A percentile compares a stretch with the other conserved stretches of the same genome.
phyloP scores from a whole-genome alignment of 2,797 vertebrate genomes.

The Sebastes steindachneri region DNA sequence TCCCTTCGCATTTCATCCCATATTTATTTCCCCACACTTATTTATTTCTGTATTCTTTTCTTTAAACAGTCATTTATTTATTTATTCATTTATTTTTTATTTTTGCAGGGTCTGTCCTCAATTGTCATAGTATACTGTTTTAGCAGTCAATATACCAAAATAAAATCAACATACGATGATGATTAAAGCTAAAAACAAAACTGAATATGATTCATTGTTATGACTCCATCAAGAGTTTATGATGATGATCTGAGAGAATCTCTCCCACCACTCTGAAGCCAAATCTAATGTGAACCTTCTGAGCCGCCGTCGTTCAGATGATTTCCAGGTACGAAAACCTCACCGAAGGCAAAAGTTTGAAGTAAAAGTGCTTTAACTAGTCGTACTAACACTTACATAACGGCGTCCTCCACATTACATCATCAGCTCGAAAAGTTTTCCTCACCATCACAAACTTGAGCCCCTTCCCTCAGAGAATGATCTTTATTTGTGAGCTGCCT shows the following conservation, averaged over 20 bases:
- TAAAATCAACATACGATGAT: no score
- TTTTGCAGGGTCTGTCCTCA: no score
- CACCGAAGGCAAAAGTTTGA: not conserved
- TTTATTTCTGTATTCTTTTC: no score
- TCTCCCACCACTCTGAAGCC: not conserved
- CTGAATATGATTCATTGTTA: no score
- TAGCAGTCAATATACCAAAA: no score
- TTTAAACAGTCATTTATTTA: no score
- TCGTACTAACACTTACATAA: not conserved
- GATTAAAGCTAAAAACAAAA: no score
- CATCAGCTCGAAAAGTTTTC: slow-evolving; percentile 1
- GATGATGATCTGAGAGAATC: not conserved
- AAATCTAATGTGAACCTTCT: not conserved
- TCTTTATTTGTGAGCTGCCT: slow-evolving; percentile 21
- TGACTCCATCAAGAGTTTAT: no score
- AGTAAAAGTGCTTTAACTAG: not conserved
- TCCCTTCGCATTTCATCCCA: no score
- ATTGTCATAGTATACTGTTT: no score
- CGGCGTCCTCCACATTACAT: not conserved
- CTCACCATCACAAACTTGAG: not conserved
- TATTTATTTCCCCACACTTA: no score
- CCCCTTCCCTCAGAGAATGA: slow-evolving; percentile 14
- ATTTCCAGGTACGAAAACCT: not conserved
- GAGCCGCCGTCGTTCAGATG: not conserved
- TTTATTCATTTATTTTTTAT: no score